Evolutionary conservation across 2,888 invertebrate genomes (phyloP).

Genomic region (Brachylomia viminalis): DNA sequence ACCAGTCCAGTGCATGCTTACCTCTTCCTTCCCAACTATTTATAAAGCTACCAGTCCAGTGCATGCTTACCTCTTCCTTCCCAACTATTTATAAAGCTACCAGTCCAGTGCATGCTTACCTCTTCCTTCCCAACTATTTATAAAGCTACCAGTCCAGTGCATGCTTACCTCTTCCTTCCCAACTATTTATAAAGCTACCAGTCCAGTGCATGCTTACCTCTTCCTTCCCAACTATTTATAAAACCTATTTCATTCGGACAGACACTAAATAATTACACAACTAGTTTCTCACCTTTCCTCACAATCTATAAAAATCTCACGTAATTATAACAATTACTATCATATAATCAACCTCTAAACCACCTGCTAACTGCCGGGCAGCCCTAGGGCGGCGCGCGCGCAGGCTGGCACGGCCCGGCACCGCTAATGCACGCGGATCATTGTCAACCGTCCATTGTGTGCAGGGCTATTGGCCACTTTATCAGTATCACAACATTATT

Average conservation of each 20-base stretch:
- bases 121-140: background rate
- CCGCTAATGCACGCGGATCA: slow-evolving; percentile 67
- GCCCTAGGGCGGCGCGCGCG: slow-evolving; percentile 70
- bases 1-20: background rate
- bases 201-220: background rate
- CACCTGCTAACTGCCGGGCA: slow-evolving; percentile 31
- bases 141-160: background rate
- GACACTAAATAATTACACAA: background rate
- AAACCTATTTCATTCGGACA: background rate
- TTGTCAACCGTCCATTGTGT: slow-evolving; percentile 64
- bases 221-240: background rate
- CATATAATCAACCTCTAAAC: background rate
- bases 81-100: background rate
- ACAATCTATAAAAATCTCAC: background rate
- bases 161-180: background rate
- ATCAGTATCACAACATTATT: slow-evolving; percentile 46
- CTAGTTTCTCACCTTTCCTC: slow-evolving; percentile 8
- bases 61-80: background rate
- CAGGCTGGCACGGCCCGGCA: slow-evolving; percentile 69
- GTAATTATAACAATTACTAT: background rate
- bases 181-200: background rate
- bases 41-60: background rate
- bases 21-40: background rate
- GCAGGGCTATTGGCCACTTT: slow-evolving; percentile 46
- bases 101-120: background rate